Base-by-base conservation (phyloP, 2,113 vertebrate genomes). In the Heterotis niloticus region DNA sequence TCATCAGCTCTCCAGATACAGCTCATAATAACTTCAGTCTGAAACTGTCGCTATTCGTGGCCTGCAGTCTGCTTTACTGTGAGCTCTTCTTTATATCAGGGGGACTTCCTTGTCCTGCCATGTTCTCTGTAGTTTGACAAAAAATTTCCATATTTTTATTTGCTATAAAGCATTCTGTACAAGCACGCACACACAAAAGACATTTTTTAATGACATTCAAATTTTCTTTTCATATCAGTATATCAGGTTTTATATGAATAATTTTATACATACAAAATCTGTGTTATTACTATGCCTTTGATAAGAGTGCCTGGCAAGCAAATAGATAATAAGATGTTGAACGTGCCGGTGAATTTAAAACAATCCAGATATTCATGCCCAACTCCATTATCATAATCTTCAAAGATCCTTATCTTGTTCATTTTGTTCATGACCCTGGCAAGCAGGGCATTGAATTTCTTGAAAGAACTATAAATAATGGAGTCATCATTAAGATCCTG, bases 321-420 rank as follows among this genome's bases (percentile, higher is more conserved):
- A 72, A 84, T 66, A 86, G 26, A 87, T 89, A 89, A 89, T 88
- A 89, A 91, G 89, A 90, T 87, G 88, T 84, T 86, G 85, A 88
- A 85, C 85, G 84, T 90, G 90, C 52, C 74, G 71, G 83, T 86
- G 89, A 89, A 91, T 92, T 90, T 90, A 86, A 88, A 90, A 90
- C 88, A 86, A 87, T 89, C 88, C 87, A 83, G 84, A 84, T 89
- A 90, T 88, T 84, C 82, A 82, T 86, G 85, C 85, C 85, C 82
- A 24, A 85, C 85, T 81, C 84, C 88, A 92, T 92, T 91, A 92
- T 90, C 89, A 91, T 92, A 91, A 92, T 93, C 90, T 91, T 91
- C 90, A 91, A 91, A 92, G 91, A 91, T 91, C 89, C 90, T 91
- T 90, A 90, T 92, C 91, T 89, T 87, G 87, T 92, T 93, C 90